Percentiles rank a stretch among this genome's conserved stretches.
phyloP scores from a whole-genome alignment of 2,797 vertebrate species.

The Myotis pilosus region DNA sequence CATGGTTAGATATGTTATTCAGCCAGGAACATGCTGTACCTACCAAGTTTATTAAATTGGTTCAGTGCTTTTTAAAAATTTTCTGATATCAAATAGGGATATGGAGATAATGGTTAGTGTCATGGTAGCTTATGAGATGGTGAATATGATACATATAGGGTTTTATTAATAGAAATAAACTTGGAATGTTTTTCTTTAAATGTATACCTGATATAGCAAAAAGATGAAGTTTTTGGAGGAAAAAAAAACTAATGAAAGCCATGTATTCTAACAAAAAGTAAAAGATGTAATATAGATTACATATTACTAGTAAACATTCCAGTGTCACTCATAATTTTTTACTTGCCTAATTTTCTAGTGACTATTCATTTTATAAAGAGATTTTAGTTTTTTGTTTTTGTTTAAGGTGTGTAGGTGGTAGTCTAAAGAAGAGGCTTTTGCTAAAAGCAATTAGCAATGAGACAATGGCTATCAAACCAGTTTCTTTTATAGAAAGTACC shows the following conservation, averaged over 20 bases:
- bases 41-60: neutral
- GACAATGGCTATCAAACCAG: neutral
- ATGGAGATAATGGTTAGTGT: neutral
- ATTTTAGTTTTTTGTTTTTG: neutral
- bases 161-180: neutral
- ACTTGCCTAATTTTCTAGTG: neutral
- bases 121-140: neutral
- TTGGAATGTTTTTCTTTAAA: neutral
- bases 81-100: neutral
- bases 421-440: neutral
- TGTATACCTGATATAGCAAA: neutral
- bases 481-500: neutral
- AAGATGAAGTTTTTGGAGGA: neutral
- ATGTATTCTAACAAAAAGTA: slow-evolving; percentile 9
- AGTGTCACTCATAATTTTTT: neutral
- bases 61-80: slow-evolving; percentile 28
- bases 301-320: neutral
- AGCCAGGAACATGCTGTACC: neutral
- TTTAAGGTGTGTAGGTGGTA: neutral
- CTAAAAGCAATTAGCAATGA: neutral
- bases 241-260: neutral
- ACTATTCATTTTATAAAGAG: neutral
- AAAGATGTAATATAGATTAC: neutral
- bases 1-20: neutral
- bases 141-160: neutral